Evolutionary conservation across 2,797 vertebrate species (phyloP), one percentile per base, ranked within the genome.

Genomic region (Sebastes hubbsi): DNA sequence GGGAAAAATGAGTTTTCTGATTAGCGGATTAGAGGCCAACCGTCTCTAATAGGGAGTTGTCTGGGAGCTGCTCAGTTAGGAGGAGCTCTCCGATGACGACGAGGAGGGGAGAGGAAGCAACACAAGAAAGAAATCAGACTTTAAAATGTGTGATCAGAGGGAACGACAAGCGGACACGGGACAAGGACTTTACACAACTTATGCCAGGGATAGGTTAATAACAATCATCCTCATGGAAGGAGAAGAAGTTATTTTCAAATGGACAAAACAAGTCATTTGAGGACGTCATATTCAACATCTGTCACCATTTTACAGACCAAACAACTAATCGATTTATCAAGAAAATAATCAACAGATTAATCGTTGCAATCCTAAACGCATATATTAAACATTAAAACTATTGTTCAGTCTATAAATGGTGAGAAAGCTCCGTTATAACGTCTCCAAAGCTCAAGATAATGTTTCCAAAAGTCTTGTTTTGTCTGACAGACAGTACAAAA

Each of bases 1-100:
- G 34, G 22, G 8, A 88, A 88, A 92, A 94, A 94, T 93, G 88
- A 90, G 89, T 93, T 94, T 95, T 94, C 89, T 94, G 91, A 95
- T 95, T 89, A 94, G 86, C 77, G 84, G 88, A 91, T 90, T 87
- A 86, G 83, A 91, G 88, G 87, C 87, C 91, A 89, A 56, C 77
- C 71, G 88, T 85, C 86, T 90, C 87, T 93, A 90, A 91, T 71
- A 83, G 85, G 86, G 84, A 88, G 72, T 76, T 49, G 91, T 88
- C 70, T 91, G 88, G 87, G 88, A 93, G 89, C 87, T 84, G 90
- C 90, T 93, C 86, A 83, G 89, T 92, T 87, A 92, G 80, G 34
- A 62, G 76, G 56, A 78, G 65, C 80, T 70, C 80, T 78, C 77
- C 59, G 82, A 76, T 56, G 75, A 61, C 58, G 5, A 22, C 1